phyloP scores from a whole-genome alignment of 2,888 invertebrate species.

The Trissolcus japonicus region DNA sequence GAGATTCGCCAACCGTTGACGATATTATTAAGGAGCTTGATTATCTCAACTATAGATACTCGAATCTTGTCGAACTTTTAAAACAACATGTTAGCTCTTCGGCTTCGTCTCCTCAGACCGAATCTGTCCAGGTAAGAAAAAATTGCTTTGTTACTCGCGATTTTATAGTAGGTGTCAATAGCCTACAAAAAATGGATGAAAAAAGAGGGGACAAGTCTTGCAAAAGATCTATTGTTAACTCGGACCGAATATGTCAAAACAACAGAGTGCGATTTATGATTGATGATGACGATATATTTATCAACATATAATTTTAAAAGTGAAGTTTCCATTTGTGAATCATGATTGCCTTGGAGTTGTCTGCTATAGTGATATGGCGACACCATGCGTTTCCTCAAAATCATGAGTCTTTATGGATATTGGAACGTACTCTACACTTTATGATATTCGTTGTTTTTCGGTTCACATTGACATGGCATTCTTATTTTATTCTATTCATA shows the following conservation, averaged over 20 bases:
- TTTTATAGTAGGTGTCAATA: neutral
- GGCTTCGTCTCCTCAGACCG: slow-evolving; percentile 84
- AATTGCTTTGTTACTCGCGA: slow-evolving; percentile 18
- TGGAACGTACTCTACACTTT: slow-evolving; percentile 25
- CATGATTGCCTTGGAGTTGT: slow-evolving; percentile 44
- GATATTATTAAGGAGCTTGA: slow-evolving; percentile 87
- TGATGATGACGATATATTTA: slow-evolving; percentile 15
- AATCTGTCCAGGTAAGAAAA: slow-evolving; percentile 85
- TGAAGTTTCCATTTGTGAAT: slow-evolving; percentile 37
- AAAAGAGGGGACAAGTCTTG: too few relatives aligned
- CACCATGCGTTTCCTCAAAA: slow-evolving; percentile 36
- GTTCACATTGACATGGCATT: neutral
- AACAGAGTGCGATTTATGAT: too few relatives aligned
- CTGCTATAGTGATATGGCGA: slow-evolving; percentile 26
- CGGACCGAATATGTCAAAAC: too few relatives aligned
- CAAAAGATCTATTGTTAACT: slow-evolving; percentile 19
- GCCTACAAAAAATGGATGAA: too few relatives aligned
- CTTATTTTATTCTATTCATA: neutral
- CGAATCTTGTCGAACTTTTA: slow-evolving; percentile 82
- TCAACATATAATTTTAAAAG: slow-evolving; percentile 41
- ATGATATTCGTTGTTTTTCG: neutral
- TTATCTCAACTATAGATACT: slow-evolving; percentile 87
- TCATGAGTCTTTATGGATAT: slow-evolving; percentile 22
- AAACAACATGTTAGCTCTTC: slow-evolving; percentile 84
- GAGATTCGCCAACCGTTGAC: slow-evolving; percentile 81